Base-by-base conservation (phyloP, 2,888 invertebrate species). In the Chaitophorus viminalis region DNA sequence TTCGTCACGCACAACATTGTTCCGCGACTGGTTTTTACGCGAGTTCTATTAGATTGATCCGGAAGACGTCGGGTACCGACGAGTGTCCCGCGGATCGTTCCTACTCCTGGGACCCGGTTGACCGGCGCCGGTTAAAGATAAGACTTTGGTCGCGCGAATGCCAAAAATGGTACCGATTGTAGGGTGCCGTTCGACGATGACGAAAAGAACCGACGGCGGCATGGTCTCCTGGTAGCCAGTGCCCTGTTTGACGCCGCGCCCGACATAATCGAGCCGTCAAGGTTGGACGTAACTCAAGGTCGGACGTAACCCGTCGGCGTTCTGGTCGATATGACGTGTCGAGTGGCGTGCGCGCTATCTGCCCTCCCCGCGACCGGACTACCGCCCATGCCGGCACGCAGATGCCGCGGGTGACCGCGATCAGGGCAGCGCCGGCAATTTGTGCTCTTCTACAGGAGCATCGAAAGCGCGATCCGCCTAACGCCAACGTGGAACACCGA, bases 211-310 rank as follows among this genome's bases (percentile, higher is more conserved):
- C 31, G 21, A 17, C 52, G 11, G 17, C 76, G 5, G 77, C 77
- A 77, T 77, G 77, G 77, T 31, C 0, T 31, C 77, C 52, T 77
- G 76, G 77, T 77, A 77, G 11, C 21, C 31, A 31, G 77, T 31
- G 52, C 77, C 77, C 77, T 11, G 5, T 1, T 9, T 31, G 52
- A 77, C 31, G 52, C n/a, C 77, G 52, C 52, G 6, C 72, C n/a
- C 39, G 6, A 17, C 74, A n/a, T n/a, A n/a, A n/a, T n/a, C n/a
- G n/a, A n/a, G n/a, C n/a, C n/a, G n/a, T n/a, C n/a, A n/a, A n/a
- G n/a, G n/a, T n/a, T n/a, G n/a, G 75, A 39, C 8, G 77, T 25
- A 29, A 31, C n/a, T 1, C 14, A 17, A 4, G 9, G 31, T 11
- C n/a, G 11, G n/a, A n/a, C 75, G 6, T 6, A 3, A 9, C n/a